Base-by-base conservation (phyloP, 2,888 invertebrate species). In the Iphiclides podalirius region DNA sequence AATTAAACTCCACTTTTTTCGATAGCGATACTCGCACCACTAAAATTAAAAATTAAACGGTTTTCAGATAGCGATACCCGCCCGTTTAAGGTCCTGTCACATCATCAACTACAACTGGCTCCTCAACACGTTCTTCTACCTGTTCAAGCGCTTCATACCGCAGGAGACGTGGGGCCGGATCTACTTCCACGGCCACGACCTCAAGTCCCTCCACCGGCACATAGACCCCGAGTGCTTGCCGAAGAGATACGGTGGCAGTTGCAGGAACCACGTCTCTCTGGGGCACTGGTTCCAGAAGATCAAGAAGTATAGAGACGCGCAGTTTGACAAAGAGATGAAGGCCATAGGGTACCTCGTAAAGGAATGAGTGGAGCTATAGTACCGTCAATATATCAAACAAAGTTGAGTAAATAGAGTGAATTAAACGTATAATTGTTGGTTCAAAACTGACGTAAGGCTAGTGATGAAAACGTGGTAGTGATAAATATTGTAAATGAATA, bases 71-170 rank as follows among this genome's bases (percentile, higher is more conserved):
- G 91, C 93, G 9, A 91, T 92, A 60, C 94, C 95, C 0, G 88
- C 91, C 60, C 92, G 92, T 31, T 82, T 93, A 0, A 85, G 90
- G 20, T 90, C 92, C 0, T 90, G 94, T 42, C 95, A 95, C 78
- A 91, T 95, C 52, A 90, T 95, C 23, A 93, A 95, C 75, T 94
- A 95, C 74, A 94, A 94, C 13, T 95, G 95, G 94, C 82, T 94
- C 1, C 92, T 95, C 60, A 94, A 94, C 73, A 91, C 93, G 1
- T 92, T 94, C 57, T 93, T 93, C 69, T 92, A 92, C 53, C 87
- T 95, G 23, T 95, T 95, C 77, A 94, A 94, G 63, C 92, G 93
- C 2, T 91, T 95, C 55, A 85, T 95, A 16, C 92, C 93, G 47
- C 87, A 91, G 20, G 66, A 85, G 13, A 92, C 93, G 80, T 90